These are phyloP conservation scores for Ibycter americanus DNA, from an alignment of 2,797 vertebrate genomes.

Conservation along the genomic window DNA sequence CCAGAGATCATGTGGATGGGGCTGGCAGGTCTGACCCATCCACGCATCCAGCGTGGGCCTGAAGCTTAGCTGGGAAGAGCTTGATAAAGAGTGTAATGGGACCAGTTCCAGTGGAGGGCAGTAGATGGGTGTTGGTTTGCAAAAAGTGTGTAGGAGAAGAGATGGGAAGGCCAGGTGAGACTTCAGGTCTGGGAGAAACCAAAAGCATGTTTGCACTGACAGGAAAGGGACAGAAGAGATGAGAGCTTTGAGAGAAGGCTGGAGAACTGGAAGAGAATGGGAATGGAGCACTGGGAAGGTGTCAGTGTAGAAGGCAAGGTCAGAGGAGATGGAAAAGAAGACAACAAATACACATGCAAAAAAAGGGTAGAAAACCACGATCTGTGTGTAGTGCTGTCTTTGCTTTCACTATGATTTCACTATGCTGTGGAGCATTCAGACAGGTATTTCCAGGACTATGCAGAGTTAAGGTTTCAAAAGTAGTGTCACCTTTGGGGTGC, in stretches of 20 bases:
- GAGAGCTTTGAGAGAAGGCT: neutral
- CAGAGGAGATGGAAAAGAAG: neutral
- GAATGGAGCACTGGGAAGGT: neutral
- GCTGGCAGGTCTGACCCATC: neutral
- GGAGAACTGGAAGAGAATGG: neutral
- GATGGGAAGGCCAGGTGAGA: no score
- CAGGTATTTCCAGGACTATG: neutral
- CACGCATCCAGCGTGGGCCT: fast-evolving
- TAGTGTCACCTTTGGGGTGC: neutral
- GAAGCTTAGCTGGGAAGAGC: neutral
- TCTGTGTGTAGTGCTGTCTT: neutral
- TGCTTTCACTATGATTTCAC: neutral
- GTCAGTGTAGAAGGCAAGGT: neutral
- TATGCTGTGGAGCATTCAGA: neutral
- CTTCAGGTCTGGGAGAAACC: neutral
- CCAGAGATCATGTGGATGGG: neutral
- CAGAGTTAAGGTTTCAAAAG: neutral
- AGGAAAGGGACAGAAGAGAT: neutral
- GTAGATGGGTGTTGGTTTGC: neutral
- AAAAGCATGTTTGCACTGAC: neutral
- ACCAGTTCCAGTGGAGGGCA: neutral
- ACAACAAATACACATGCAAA: neutral
- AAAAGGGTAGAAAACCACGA: neutral
- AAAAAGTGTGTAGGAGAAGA: neutral
- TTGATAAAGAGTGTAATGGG: neutral